These are phyloP conservation scores for Drosophila birchii DNA, from an alignment of 2,888 invertebrate species.

Conservation along the genomic window DNA sequence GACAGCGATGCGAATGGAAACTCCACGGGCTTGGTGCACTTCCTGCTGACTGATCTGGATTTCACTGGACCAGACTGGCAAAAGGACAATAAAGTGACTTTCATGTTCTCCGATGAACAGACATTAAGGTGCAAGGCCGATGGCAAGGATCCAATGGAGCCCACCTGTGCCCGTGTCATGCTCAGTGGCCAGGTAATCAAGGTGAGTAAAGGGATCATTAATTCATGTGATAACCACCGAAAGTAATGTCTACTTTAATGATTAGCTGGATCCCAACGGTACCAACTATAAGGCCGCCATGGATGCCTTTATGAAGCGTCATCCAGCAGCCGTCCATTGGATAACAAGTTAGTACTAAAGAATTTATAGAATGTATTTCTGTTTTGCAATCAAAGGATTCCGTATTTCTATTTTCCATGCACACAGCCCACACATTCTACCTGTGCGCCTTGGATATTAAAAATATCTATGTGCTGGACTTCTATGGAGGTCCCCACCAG, in stretches of 20 bases:
- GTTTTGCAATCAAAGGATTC: not conserved
- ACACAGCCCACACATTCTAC: slow-evolving; percentile 91
- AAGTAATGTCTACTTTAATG: slow-evolving; percentile 1
- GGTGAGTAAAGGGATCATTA: slow-evolving; percentile 50
- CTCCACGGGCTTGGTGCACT: slow-evolving; percentile 83
- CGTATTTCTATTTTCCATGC: slow-evolving; percentile 62
- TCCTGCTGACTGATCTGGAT: slow-evolving; percentile 83
- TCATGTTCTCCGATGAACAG: slow-evolving; percentile 82
- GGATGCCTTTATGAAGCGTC: slow-evolving; percentile 77
- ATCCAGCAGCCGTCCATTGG: slow-evolving; percentile 83
- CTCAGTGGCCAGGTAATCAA: slow-evolving; percentile 81
- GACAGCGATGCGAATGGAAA: slow-evolving; percentile 70
- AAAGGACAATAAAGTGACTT: slow-evolving; percentile 80
- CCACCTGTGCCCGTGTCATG: slow-evolving; percentile 82
- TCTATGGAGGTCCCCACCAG: slow-evolving; percentile 90
- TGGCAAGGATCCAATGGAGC: slow-evolving; percentile 84
- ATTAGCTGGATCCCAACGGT: slow-evolving; percentile 60
- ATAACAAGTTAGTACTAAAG: slow-evolving; percentile 59
- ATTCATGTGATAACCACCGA: no score
- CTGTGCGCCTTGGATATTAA: slow-evolving; percentile 91
- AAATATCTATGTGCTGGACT: slow-evolving; percentile 91
- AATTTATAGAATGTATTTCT: not conserved
- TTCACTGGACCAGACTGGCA: slow-evolving; percentile 84
- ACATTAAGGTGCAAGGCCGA: slow-evolving; percentile 74
- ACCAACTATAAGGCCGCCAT: slow-evolving; percentile 67